These are phyloP conservation scores for Esox lucius DNA, from an alignment of 2,797 vertebrate species.

Conservation along the genomic window DNA sequence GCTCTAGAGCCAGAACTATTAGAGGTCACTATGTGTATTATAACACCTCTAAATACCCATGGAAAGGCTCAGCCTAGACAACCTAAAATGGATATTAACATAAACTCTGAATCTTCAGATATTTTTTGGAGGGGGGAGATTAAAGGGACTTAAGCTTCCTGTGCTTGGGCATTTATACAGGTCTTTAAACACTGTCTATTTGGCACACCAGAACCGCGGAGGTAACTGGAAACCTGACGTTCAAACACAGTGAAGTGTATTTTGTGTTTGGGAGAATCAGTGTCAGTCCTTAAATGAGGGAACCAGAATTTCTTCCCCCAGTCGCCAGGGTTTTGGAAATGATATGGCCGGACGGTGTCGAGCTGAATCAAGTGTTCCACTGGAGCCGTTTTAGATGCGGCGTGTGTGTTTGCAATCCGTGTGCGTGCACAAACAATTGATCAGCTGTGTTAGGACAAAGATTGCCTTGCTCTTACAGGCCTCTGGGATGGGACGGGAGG, in stretches of 20 bases:
- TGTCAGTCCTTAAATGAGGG: background rate
- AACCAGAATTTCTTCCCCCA: background rate
- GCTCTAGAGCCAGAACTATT: background rate
- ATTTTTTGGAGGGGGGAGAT: background rate
- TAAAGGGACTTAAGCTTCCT: background rate
- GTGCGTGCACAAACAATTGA: too few relatives aligned
- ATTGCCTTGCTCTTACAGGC: too few relatives aligned
- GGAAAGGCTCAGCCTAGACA: background rate
- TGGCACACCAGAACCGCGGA: background rate
- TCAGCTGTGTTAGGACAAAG: too few relatives aligned
- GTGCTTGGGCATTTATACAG: background rate
- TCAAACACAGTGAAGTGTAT: background rate
- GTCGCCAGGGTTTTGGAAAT: background rate
- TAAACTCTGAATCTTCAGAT: background rate
- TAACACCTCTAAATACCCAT: background rate
- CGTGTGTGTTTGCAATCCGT: background rate
- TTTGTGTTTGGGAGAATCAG: background rate
- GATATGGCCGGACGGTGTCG: background rate
- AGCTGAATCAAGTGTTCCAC: background rate
- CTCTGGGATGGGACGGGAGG: too few relatives aligned
- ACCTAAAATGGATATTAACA: background rate
- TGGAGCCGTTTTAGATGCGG: background rate
- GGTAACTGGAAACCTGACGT: background rate
- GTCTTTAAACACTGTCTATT: background rate
- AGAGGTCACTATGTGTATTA: background rate